Percentiles rank a stretch among this genome's conserved stretches.
Conservation (phyloP, 2,888 invertebrate species). For the Pandemis cinnamomeana region DNA sequence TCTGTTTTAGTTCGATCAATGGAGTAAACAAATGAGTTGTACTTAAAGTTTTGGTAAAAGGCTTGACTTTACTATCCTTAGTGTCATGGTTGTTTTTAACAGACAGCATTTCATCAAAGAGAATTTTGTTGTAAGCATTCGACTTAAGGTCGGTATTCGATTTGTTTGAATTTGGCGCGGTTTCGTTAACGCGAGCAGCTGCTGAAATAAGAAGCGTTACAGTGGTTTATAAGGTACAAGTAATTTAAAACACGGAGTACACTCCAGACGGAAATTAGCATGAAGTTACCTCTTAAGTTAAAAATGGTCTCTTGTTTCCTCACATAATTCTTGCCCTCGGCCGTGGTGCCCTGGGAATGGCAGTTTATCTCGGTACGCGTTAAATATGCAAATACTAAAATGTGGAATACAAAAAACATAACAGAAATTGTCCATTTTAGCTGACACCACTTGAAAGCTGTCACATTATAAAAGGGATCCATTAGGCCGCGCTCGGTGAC, state of each 20-base stretch:
- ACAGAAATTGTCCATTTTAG: constrained; percentile 69
- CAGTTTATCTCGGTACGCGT: constrained; percentile 53
- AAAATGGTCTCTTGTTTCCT: constrained; percentile 42
- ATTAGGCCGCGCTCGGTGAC: constrained; percentile 53
- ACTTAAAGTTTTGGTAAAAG: constrained; percentile 50
- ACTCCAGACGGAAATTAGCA: constrained; percentile 24
- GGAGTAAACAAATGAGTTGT: constrained; percentile 56
- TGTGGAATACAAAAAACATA: constrained; percentile 73
- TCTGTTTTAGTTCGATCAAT: constrained; percentile 63
- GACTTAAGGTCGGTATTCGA: constrained; percentile 55
- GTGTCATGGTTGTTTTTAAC: constrained; percentile 63
- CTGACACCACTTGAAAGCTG: constrained; percentile 45
- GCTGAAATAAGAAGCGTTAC: constrained; percentile 48
- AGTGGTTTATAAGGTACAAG: constrained; percentile 3
- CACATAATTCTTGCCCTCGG: constrained; percentile 41
- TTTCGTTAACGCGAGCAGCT: constrained; percentile 43
- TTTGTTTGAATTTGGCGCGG: constrained; percentile 46
- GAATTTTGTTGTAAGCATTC: constrained; percentile 68
- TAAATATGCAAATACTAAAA: constrained; percentile 61
- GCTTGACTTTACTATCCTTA: constrained; percentile 52
- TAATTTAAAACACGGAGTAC: constrained; percentile 6
- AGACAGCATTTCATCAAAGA: constrained; percentile 70
- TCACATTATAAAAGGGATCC: constrained; percentile 46
- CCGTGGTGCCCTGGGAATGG: constrained; percentile 46
- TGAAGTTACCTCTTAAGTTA: constrained; percentile 49